Evolutionary conservation across 2,113 vertebrate species (phyloP).

Genomic region (Amazona guildingii): DNA sequence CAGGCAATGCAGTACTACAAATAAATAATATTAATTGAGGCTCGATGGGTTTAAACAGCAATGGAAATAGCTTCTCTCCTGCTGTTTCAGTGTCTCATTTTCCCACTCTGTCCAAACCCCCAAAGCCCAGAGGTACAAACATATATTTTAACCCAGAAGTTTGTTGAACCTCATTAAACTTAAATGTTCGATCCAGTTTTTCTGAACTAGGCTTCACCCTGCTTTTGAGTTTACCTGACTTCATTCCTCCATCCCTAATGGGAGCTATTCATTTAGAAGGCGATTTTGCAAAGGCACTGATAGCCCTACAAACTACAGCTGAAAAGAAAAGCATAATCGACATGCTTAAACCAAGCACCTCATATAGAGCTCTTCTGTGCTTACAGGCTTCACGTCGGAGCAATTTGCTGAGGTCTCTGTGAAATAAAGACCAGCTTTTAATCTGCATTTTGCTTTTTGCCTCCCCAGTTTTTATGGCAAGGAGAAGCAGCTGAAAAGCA

Average conservation of each 20-base stretch:
- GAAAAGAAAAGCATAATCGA: conserved; percentile 6
- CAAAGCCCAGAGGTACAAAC: conserved; percentile 38
- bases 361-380: neutral
- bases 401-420: neutral
- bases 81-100: conserved; percentile 51
- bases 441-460: conserved; percentile 16
- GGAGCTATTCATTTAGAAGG: neutral
- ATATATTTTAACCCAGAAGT: conserved; percentile 55
- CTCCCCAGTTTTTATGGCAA: neutral
- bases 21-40: conserved; percentile 66
- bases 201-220: neutral
- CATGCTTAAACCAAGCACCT: neutral
- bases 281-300: neutral
- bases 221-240: conserved; percentile 26
- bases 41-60: conserved; percentile 35
- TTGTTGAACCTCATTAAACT: conserved; percentile 67
- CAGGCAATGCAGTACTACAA: neutral
- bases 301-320: neutral
- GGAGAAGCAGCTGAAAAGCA: conserved; percentile 10
- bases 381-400: neutral
- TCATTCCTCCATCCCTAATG: conserved; percentile 6
- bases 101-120: conserved; percentile 30
- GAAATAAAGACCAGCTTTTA: conserved; percentile 25
- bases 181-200: conserved; percentile 33
- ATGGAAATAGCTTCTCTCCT: conserved; percentile 42